Evolutionary conservation across 92 coral and sea anemone genomes (phyloP).

Genomic region (Desmophyllum pertusum): DNA sequence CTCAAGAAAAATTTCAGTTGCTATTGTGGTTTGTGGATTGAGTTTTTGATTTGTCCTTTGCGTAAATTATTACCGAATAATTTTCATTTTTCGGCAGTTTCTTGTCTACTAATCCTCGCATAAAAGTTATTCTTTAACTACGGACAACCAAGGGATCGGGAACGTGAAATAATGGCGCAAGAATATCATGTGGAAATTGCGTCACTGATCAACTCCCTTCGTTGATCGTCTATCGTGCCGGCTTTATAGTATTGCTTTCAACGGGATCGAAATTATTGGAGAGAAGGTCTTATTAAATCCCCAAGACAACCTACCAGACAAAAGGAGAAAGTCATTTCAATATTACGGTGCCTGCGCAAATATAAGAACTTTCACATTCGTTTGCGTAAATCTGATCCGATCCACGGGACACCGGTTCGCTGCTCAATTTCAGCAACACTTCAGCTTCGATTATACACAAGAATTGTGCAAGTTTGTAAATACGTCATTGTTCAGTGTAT

Average conservation of each 20-base stretch:
- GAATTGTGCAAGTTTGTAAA: neutral
- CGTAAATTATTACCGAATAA: neutral
- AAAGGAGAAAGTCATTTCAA: neutral
- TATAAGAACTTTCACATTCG: neutral
- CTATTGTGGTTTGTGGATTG: neutral
- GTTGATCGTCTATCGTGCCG: neutral
- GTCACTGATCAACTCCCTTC: conserved; percentile 27
- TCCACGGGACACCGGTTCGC: conserved; percentile 6
- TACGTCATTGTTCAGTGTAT: neutral
- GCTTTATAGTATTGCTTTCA: neutral
- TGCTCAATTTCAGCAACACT: too few species aligned
- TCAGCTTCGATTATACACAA: too few species aligned
- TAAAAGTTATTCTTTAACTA: neutral
- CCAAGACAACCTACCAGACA: neutral
- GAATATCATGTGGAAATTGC: neutral
- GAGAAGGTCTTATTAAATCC: neutral
- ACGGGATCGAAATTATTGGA: neutral
- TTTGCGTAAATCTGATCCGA: neutral
- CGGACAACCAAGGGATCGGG: neutral
- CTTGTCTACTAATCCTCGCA: neutral
- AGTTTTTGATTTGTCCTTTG: neutral
- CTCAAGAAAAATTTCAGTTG: neutral
- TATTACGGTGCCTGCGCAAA: neutral
- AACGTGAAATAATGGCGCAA: conserved; percentile 7
- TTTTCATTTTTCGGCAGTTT: neutral